A percentile compares a stretch with the other conserved stretches of the same genome.
phyloP scores from a whole-genome alignment of 2,113 vertebrate genomes.

The Jaculus jaculus region DNA sequence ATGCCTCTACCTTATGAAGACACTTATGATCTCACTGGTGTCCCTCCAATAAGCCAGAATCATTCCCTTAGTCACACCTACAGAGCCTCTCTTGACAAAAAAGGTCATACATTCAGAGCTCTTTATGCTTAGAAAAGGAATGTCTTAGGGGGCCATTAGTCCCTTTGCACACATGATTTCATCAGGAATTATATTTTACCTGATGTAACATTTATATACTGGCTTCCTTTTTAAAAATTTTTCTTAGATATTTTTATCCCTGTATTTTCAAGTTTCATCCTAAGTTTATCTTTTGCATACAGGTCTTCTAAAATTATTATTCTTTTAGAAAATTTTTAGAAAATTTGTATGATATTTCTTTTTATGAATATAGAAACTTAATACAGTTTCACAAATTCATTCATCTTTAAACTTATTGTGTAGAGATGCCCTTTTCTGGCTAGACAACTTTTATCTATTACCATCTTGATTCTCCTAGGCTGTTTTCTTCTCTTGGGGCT shows the following conservation, averaged over 20 bases:
- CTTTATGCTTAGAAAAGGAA: background rate
- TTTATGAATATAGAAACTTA: background rate
- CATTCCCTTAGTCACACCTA: fast-evolving
- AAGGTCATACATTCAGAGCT: background rate
- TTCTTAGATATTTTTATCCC: background rate
- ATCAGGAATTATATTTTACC: background rate
- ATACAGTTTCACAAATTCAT: slow-evolving; percentile 55
- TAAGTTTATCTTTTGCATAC: background rate
- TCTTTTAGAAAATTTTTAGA: slow-evolving; percentile 14
- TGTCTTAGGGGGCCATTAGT: background rate
- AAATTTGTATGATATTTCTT: background rate
- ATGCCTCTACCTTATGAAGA: background rate
- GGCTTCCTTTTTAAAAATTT: background rate
- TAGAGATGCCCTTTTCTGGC: slow-evolving; percentile 57
- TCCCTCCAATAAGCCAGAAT: background rate
- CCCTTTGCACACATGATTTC: background rate
- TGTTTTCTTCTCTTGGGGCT: slow-evolving; percentile 47
- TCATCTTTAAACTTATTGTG: slow-evolving; percentile 69
- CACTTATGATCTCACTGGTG: background rate
- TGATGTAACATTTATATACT: background rate
- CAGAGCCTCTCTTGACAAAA: background rate
- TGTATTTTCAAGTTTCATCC: background rate
- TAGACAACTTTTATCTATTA: slow-evolving; percentile 45
- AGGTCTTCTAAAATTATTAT: background rate
- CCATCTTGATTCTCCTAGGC: slow-evolving; percentile 12